These are phyloP conservation scores for Serinus canaria DNA, from an alignment of 2,113 vertebrate species.

Conservation along the genomic window DNA sequence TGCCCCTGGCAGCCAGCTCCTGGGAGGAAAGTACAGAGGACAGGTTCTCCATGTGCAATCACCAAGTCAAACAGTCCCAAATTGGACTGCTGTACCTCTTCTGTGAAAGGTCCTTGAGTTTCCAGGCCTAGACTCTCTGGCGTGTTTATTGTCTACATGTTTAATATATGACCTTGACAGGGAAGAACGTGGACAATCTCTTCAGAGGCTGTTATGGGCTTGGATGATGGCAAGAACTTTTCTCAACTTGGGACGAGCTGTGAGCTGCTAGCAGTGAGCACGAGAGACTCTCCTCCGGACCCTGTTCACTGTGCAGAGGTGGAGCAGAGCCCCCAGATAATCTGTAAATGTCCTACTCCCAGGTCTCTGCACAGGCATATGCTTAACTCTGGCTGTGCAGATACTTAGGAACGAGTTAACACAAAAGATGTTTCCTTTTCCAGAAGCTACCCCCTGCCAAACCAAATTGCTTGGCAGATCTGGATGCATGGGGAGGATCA, in stretches of 20 bases:
- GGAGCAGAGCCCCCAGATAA: background rate
- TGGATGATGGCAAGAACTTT: background rate
- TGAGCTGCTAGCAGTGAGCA: background rate
- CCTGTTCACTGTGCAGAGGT: background rate
- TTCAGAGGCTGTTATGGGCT: background rate
- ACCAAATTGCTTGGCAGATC: background rate
- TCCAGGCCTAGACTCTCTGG: background rate
- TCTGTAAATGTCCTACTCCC: background rate
- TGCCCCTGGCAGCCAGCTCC: background rate
- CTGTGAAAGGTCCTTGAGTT: background rate
- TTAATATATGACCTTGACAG: accelerated
- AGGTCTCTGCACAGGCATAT: background rate
- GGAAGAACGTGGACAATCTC: background rate
- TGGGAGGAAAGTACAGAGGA: background rate
- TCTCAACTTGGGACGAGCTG: accelerated
- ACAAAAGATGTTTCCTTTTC: background rate
- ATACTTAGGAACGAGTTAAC: background rate
- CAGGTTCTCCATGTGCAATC: background rate
- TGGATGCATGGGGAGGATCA: background rate
- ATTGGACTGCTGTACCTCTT: background rate
- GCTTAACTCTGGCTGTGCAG: background rate
- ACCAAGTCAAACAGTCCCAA: background rate
- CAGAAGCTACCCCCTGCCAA: background rate
- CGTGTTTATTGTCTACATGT: background rate
- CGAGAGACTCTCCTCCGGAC: background rate